Base-by-base conservation (phyloP, 2,797 vertebrate genomes). In the Bryconaethiops microstoma region DNA sequence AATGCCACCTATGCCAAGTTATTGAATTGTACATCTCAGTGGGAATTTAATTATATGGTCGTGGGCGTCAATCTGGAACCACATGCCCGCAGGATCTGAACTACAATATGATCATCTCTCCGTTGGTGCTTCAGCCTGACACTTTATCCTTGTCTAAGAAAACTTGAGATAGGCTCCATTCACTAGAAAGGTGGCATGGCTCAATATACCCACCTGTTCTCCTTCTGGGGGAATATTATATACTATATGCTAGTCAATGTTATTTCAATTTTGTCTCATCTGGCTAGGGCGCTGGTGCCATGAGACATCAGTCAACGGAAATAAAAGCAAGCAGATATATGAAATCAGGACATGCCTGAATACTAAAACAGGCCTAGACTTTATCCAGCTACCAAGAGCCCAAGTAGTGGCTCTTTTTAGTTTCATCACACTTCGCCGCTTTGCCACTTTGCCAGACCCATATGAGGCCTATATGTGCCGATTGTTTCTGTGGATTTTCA, bases 11-110 rank as follows among this genome's bases (percentile, higher is more conserved):
- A 40, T 57, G 42, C 76, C 39, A 52, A 82, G 23, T 77, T 81
- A 68, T 70, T 73, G 60, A 82, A 82, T 78, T 72, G 76, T 82
- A 81, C 42, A 42, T 80, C 75, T 77, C 45, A 40, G 81, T 74
- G 76, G 78, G 76, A 71, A 79, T 81, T 77, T 60, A 85, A 78
- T 82, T 81, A 81, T 76, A 81, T 72, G 73, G 76, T 74, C 65
- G 72, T 67, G 70, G 54, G 67, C 57, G 82, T 85, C 68, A 69
- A 40, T 80, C 69, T 73, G 74, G 64, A 69, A 35, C 77, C 80
- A 82, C 54, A 59, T 77, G 14, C 69, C 81, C 81, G 69, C 67
- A 68, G 77, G 83, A 79, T 67, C 42, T 64, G 76, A 74, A 73
- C 62, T 55, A 55, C 72, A 73, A 81, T 68, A 77, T 70, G 48